Conservation (phyloP, 1,140 invertebrate genomes). For the Drosophila teissieri region DNA sequence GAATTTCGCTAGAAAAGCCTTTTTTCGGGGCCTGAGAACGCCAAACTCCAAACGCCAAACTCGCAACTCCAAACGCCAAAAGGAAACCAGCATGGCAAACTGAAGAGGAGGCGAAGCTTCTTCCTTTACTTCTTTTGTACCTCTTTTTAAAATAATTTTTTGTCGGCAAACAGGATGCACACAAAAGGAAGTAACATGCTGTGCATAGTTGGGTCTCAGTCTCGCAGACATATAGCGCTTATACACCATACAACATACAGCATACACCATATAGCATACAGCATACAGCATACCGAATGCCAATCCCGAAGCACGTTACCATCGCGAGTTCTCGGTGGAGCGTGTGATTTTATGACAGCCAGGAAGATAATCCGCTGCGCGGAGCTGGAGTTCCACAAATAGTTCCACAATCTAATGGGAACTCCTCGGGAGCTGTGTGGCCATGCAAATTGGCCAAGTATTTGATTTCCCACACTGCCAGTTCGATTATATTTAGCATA, state of each 20-base stretch:
- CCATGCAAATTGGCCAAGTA: not conserved
- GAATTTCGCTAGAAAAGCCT: conserved; percentile 74
- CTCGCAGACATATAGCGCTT: conserved; percentile 20
- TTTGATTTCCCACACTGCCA: not conserved
- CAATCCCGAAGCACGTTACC: conserved; percentile 26
- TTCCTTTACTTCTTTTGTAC: not conserved
- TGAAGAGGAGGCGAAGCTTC: not conserved
- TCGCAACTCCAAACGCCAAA: conserved; percentile 4
- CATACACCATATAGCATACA: too few relatives aligned
- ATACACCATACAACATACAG: not conserved
- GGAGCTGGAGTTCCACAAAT: not conserved
- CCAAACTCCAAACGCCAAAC: too few relatives aligned
- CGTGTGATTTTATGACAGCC: conserved; percentile 68
- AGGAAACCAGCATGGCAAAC: conserved; percentile 15
- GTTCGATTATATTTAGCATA: too few relatives aligned
- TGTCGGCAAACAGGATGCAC: conserved; percentile 68
- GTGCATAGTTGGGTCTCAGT: conserved; percentile 49
- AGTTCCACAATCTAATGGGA: conserved; percentile 5
- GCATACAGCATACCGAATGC: conserved; percentile 13
- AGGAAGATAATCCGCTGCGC: conserved; percentile 5
- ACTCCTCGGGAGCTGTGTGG: not conserved
- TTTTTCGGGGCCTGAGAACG: conserved; percentile 57
- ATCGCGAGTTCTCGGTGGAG: conserved; percentile 42
- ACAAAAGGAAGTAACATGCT: conserved; percentile 78
- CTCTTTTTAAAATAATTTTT: not conserved